A percentile compares a stretch with the other conserved stretches of the same genome.
These are phyloP conservation scores for Paradoxurus hermaphroditus DNA, from an alignment of 2,113 vertebrate genomes.

Conservation along the genomic window DNA sequence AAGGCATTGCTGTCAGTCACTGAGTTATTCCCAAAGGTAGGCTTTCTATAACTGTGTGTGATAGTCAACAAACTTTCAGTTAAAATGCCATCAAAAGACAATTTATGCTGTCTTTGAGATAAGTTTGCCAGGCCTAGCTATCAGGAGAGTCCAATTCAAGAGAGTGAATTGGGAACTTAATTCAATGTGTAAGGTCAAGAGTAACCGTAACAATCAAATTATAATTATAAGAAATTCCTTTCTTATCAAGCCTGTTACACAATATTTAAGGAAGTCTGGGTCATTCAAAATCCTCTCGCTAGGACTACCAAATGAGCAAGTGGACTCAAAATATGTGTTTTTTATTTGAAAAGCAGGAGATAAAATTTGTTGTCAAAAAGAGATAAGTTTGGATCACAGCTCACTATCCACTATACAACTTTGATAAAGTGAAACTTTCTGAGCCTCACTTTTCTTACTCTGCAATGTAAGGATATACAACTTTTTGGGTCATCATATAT, in stretches of 20 bases:
- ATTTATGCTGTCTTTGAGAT: background rate
- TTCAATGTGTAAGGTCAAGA: background rate
- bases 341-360: background rate
- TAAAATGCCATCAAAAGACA: constrained; percentile 34
- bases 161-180: background rate
- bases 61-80: constrained; percentile 19
- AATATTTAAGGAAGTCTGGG: background rate
- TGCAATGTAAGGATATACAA: background rate
- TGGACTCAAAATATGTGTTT: background rate
- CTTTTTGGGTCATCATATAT: background rate
- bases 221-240: background rate
- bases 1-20: constrained; percentile 46
- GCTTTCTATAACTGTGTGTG: background rate
- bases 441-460: background rate
- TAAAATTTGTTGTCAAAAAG: background rate
- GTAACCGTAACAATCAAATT: background rate
- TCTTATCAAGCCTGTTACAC: background rate
- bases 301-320: background rate
- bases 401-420: background rate
- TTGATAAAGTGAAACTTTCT: background rate
- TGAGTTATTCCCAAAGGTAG: background rate
- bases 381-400: background rate
- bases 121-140: background rate
- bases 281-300: background rate
- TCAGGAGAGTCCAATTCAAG: background rate